A percentile compares a stretch with the other conserved stretches of the same genome.
These are phyloP conservation scores for Drosophila novamexicana DNA, from an alignment of 1,140 invertebrate species.

Conservation along the genomic window DNA sequence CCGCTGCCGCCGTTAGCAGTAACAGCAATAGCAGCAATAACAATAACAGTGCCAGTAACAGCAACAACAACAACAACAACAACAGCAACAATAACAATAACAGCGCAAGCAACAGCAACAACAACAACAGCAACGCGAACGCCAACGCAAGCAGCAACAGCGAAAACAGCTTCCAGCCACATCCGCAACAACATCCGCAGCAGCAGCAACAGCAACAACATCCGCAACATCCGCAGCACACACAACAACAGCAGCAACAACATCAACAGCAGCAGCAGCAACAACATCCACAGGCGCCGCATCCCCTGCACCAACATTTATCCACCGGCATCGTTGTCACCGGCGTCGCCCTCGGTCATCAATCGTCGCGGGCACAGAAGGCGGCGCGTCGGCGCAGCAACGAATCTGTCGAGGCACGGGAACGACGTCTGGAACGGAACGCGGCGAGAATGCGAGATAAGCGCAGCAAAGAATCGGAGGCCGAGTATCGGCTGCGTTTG, in stretches of 20 bases:
- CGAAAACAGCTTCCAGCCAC: slow-evolving; percentile 9
- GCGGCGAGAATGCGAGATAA: slow-evolving; percentile 83
- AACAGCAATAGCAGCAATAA: slow-evolving; percentile 23
- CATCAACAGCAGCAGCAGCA: neutral
- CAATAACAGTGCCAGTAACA: slow-evolving; percentile 42
- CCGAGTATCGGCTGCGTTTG: slow-evolving; percentile 78
- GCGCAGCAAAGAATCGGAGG: slow-evolving; percentile 74
- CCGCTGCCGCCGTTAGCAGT: slow-evolving; percentile 37
- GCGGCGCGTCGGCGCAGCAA: slow-evolving; percentile 79
- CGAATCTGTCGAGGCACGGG: slow-evolving; percentile 77
- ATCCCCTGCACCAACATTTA: slow-evolving; percentile 77
- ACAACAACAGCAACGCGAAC: slow-evolving; percentile 46
- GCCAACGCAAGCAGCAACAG: slow-evolving; percentile 18
- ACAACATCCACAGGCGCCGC: slow-evolving; percentile 26
- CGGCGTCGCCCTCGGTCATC: slow-evolving; percentile 53
- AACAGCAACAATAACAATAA: slow-evolving; percentile 48
- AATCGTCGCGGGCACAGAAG: slow-evolving; percentile 73
- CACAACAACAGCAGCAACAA: slow-evolving; percentile 26
- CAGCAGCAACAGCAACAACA: slow-evolving; percentile 36
- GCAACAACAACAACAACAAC: slow-evolving; percentile 50
- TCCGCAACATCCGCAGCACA: slow-evolving; percentile 43
- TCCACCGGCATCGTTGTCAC: slow-evolving; percentile 70
- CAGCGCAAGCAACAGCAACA: slow-evolving; percentile 27
- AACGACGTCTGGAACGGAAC: slow-evolving; percentile 77
- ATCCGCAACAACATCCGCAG: slow-evolving; percentile 47